Percentiles rank a stretch among this genome's conserved stretches.
Evolutionary conservation across 2,113 vertebrate genomes (phyloP).

Genomic region (Anser cygnoides): DNA sequence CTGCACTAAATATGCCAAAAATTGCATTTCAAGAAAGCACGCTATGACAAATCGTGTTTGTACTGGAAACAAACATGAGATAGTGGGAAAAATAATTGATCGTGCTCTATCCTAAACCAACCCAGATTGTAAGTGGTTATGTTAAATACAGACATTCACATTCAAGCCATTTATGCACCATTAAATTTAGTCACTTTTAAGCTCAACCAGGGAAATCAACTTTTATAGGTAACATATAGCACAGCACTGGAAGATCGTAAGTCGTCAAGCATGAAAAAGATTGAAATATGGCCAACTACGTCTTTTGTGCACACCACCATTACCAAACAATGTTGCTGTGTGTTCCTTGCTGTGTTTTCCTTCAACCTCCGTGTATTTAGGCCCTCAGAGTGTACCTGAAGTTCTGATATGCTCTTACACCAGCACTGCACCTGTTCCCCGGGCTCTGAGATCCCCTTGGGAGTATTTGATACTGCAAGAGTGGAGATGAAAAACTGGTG

Average conservation of each 20-base stretch:
- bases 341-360: not conserved
- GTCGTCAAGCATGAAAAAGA: not conserved
- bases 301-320: not conserved
- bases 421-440: not conserved
- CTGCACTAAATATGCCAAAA: not conserved
- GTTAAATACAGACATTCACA: conserved; percentile 11
- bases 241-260: not conserved
- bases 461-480: not conserved
- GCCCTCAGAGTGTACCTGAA: not conserved
- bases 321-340: no score
- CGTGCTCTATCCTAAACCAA: not conserved
- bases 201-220: conserved; percentile 27
- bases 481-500: not conserved
- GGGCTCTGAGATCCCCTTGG: not conserved
- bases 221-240: conserved; percentile 8
- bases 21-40: not conserved
- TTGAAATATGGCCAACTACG: not conserved
- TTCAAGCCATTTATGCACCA: conserved; percentile 13
- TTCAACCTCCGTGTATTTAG: not conserved
- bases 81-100: conserved; percentile 32
- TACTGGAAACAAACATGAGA: conserved; percentile 22
- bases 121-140: not conserved
- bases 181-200: conserved; percentile 32
- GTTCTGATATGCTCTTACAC: not conserved
- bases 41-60: not conserved